Conservation (phyloP, 2,797 vertebrate species). For the Ceryle rudis region DNA sequence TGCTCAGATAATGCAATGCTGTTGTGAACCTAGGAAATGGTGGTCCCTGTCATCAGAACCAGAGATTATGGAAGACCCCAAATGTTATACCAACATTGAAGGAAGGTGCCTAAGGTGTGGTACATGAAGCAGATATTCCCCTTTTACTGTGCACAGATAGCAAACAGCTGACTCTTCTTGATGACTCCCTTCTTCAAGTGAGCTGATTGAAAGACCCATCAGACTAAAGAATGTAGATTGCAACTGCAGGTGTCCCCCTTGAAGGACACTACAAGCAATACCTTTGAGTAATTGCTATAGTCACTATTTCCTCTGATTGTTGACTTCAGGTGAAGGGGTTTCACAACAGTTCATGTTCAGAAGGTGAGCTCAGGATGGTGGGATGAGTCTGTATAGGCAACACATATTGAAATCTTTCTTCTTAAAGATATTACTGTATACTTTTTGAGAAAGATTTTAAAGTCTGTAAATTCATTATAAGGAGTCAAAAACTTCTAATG, state of each 20-base stretch:
- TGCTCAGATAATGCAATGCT: neutral
- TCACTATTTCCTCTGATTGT: neutral
- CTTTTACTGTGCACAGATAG: neutral
- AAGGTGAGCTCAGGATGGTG: neutral
- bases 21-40: neutral
- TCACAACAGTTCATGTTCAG: neutral
- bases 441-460: neutral
- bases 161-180: neutral
- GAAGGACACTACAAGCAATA: neutral
- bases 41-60: neutral
- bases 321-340: neutral
- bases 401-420: neutral
- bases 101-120: neutral
- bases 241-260: neutral
- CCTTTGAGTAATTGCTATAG: neutral
- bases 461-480: neutral
- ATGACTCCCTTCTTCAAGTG: neutral
- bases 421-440: neutral
- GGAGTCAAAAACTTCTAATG: neutral
- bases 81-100: neutral
- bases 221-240: neutral
- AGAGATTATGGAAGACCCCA: neutral
- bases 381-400: neutral
- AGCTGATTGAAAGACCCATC: neutral
- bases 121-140: neutral